Percentiles rank a stretch among this genome's conserved stretches.
Conservation (phyloP, 2,797 vertebrate species). For the Crocidura indochinensis region DNA sequence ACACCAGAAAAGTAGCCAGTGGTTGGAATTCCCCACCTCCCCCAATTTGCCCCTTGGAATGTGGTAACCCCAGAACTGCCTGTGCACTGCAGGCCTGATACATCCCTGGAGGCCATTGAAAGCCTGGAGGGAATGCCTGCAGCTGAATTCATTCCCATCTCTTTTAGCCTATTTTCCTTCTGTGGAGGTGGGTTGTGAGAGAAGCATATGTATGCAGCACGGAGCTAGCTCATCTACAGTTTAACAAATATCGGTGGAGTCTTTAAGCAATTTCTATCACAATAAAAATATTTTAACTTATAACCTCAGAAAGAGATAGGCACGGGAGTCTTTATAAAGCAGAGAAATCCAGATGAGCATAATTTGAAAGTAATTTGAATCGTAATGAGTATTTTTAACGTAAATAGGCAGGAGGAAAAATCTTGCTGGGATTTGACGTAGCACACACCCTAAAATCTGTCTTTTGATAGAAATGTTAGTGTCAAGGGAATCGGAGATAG, state of each 20-base stretch:
- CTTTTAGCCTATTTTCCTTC: background rate
- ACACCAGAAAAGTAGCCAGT: rapidly evolving
- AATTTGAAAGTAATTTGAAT: conserved; percentile 85
- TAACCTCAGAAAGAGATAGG: conserved; percentile 82
- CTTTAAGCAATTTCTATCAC: conserved; percentile 76
- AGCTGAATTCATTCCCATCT: rapidly evolving
- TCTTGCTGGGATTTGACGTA: conserved; percentile 48
- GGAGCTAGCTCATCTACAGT: conserved; percentile 44
- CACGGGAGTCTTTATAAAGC: conserved; percentile 81
- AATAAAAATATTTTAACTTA: conserved; percentile 85
- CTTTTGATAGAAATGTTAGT: background rate
- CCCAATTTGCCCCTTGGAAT: rapidly evolving
- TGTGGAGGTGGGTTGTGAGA: background rate
- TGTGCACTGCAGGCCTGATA: rapidly evolving
- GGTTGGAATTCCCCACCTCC: background rate
- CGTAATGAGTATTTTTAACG: conserved; percentile 79
- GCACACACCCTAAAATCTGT: background rate
- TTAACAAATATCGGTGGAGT: conserved; percentile 71
- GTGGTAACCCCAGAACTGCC: rapidly evolving
- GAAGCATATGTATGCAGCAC: background rate
- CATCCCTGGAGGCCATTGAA: rapidly evolving
- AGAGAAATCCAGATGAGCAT: conserved; percentile 81
- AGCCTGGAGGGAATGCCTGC: background rate
- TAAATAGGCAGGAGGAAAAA: conserved; percentile 78
- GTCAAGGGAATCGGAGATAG: background rate